Evolutionary conservation across 2,888 invertebrate genomes (phyloP).

Genomic region (Ectemnius lituratus): DNA sequence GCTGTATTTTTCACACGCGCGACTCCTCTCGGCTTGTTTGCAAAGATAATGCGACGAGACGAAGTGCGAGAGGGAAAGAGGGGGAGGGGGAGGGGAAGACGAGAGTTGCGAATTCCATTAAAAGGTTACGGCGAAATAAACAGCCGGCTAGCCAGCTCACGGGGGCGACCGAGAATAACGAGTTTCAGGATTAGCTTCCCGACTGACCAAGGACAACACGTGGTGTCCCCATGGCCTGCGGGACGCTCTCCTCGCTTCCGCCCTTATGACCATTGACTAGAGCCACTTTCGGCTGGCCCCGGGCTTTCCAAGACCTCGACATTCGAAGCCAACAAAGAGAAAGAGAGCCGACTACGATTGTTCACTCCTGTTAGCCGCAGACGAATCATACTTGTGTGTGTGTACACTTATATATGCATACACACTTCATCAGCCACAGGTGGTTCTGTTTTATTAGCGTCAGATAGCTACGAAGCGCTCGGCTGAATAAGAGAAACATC

Average conservation of each 20-base stretch:
- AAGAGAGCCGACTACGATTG: slow-evolving; percentile 6
- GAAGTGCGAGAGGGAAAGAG: too few species aligned
- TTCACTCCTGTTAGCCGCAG: slow-evolving; percentile 12
- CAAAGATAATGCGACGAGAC: too few species aligned
- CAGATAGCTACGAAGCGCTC: slow-evolving; percentile 32
- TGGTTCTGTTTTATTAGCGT: slow-evolving; percentile 69
- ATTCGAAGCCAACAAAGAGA: not conserved
- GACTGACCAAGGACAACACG: slow-evolving; percentile 4
- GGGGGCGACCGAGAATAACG: too few species aligned
- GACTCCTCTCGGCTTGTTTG: too few species aligned
- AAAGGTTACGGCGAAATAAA: not conserved
- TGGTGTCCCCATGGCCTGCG: not conserved
- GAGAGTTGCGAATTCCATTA: not conserved
- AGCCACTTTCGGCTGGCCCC: not conserved
- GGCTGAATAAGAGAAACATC: slow-evolving; percentile 18
- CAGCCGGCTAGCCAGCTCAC: too few species aligned
- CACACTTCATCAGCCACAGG: slow-evolving; percentile 63
- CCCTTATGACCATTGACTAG: not conserved
- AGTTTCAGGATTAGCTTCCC: too few species aligned
- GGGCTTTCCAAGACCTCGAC: not conserved
- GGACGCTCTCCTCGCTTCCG: not conserved
- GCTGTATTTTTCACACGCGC: too few species aligned
- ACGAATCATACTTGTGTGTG: slow-evolving; percentile 37
- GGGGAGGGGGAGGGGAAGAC: too few species aligned
- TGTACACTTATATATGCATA: slow-evolving; percentile 9